phyloP scores from a whole-genome alignment of 2,888 invertebrate species.

The Cacoxenus indagator region DNA sequence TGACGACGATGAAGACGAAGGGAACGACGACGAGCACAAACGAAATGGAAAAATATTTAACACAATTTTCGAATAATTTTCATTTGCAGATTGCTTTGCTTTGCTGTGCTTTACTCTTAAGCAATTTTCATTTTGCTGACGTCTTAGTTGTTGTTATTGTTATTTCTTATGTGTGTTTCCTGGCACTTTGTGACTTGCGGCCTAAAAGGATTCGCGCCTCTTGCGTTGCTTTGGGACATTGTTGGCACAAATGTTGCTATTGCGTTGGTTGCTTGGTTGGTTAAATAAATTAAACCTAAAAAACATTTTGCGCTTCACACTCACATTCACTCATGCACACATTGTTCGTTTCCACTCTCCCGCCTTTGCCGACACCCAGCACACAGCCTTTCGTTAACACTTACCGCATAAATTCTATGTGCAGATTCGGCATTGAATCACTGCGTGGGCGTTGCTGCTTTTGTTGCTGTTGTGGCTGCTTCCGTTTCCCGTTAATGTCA shows the following conservation, averaged over 20 bases:
- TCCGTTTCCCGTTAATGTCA: conserved; percentile 22
- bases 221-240: conserved; percentile 5
- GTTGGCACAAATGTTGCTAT: conserved; percentile 1
- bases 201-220: conserved; percentile 7
- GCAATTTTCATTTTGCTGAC: conserved; percentile 14
- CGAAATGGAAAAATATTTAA: conserved; percentile 3
- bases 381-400: not conserved
- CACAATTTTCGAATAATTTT: conserved; percentile 15
- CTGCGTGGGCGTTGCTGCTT: conserved; percentile 44
- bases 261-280: not conserved
- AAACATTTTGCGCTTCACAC: not conserved
- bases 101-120: not conserved
- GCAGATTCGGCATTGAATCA: conserved; percentile 57
- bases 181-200: not conserved
- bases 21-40: not conserved
- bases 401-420: conserved; percentile 28
- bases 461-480: conserved; percentile 26
- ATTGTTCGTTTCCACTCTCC: not conserved
- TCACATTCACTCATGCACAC: not conserved
- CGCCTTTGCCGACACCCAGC: too few relatives aligned
- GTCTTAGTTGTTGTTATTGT: conserved; percentile 3
- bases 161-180: not conserved
- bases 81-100: conserved; percentile 1
- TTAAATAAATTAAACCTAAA: not conserved
- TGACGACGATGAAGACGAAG: too few relatives aligned